phyloP scores from a whole-genome alignment of 2,797 vertebrate species.

The Galaxias olidus region DNA sequence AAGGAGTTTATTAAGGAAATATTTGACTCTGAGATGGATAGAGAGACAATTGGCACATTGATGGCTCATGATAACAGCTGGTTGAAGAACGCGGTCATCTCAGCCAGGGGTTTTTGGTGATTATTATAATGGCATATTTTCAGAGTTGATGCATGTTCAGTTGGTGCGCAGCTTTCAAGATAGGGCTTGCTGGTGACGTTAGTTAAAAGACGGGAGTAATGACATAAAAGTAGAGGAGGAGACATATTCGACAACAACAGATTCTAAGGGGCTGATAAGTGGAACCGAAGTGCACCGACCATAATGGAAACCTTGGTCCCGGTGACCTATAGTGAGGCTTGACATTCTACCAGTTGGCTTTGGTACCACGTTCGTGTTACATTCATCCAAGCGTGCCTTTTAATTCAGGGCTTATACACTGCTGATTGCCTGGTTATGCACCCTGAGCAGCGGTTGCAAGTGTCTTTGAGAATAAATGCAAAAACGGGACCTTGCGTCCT shows the following conservation, averaged over 20 bases:
- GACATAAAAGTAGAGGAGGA: conserved; percentile 2
- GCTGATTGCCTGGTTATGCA: conserved; percentile 28
- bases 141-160: conserved; percentile 1
- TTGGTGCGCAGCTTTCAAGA: background rate
- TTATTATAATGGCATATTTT: conserved; percentile 7
- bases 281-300: background rate
- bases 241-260: background rate
- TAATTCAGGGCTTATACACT: conserved; percentile 28
- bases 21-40: too few relatives aligned
- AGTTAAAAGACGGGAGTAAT: conserved; percentile 8
- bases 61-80: background rate
- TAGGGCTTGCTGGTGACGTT: background rate
- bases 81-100: conserved; percentile 2
- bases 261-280: background rate
- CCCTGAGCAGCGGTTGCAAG: conserved; percentile 5
- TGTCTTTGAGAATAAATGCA: background rate
- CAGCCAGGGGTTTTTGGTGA: background rate
- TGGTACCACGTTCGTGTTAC: conserved; percentile 4
- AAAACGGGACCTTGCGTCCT: conserved; percentile 3
- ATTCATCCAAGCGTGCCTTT: background rate
- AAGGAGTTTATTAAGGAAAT: background rate
- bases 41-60: too few relatives aligned
- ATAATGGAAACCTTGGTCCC: background rate
- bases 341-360: background rate
- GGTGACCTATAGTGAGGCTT: background rate